These are phyloP conservation scores for Aspidiotus rigidus DNA, from an alignment of 2,888 invertebrate species.

Conservation along the genomic window DNA sequence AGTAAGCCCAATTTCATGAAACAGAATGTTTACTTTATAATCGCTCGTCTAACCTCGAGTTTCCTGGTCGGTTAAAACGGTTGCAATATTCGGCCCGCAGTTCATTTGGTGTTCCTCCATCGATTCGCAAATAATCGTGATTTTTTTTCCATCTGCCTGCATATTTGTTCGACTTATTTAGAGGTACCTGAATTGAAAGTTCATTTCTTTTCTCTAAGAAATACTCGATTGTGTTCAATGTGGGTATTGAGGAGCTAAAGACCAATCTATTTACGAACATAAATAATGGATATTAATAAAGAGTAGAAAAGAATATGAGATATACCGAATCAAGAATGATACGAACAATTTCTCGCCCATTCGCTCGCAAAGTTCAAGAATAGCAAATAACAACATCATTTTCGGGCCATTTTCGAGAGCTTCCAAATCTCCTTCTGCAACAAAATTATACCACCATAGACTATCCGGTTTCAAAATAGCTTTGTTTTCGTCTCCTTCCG, in stretches of 20 bases:
- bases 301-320: too few species aligned
- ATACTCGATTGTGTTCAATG: constrained; percentile 85
- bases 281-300: too few species aligned
- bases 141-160: constrained; percentile 57
- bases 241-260: constrained; percentile 91
- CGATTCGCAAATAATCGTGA: constrained; percentile 79
- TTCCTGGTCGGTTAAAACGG: constrained; percentile 74
- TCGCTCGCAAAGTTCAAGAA: constrained; percentile 81
- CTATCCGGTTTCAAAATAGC: too few species aligned
- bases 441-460: constrained; percentile 72
- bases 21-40: too few species aligned
- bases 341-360: constrained; percentile 91
- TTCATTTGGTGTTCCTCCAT: constrained; percentile 82
- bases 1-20: too few species aligned
- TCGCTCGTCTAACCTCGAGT: constrained; percentile 51
- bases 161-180: too few species aligned
- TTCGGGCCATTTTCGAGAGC: constrained; percentile 71
- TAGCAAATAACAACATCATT: constrained; percentile 70
- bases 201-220: constrained; percentile 72
- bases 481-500: too few species aligned
- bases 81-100: constrained; percentile 77
- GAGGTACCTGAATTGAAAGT: too few species aligned
- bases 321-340: too few species aligned
- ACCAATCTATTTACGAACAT: constrained; percentile 45
- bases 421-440: constrained; percentile 67